Conservation (phyloP, 2,888 invertebrate species). For the Orchesella flavescens region DNA sequence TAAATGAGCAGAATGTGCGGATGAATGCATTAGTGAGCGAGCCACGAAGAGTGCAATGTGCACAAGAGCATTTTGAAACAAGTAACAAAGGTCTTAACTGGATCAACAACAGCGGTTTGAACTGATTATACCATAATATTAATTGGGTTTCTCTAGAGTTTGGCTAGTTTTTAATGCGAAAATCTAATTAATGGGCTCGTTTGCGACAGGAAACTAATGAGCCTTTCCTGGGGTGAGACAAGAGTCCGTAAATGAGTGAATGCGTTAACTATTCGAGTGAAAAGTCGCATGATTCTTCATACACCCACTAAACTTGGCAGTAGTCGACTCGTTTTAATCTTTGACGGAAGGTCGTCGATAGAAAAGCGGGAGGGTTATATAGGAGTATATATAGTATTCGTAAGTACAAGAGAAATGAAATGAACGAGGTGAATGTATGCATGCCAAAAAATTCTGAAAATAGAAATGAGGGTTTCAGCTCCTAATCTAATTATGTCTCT, state of each 20-base stretch:
- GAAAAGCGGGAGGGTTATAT: not conserved
- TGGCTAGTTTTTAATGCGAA: conserved; percentile 60
- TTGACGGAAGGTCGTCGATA: conserved; percentile 50
- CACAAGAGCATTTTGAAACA: not conserved
- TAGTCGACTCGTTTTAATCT: conserved; percentile 54
- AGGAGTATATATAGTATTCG: not conserved
- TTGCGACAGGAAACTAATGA: conserved; percentile 63
- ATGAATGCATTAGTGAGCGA: conserved; percentile 23
- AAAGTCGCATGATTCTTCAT: conserved; percentile 52
- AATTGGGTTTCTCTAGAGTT: conserved; percentile 56
- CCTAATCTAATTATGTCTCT: conserved; percentile 60
- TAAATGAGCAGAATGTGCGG: conserved; percentile 39
- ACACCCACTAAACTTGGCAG: conserved; percentile 8
- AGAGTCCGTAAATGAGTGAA: conserved; percentile 48
- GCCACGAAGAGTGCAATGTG: not conserved
- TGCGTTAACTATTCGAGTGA: conserved; percentile 58
- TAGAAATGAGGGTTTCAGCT: conserved; percentile 58
- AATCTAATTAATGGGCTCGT: conserved; percentile 63
- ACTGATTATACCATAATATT: conserved; percentile 60
- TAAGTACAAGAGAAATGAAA: not conserved
- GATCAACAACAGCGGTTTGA: conserved; percentile 64
- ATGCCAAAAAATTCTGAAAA: conserved; percentile 46
- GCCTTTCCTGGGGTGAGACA: conserved; percentile 61
- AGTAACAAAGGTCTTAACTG: conserved; percentile 56
- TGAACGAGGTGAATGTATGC: not conserved